Evolutionary conservation across 2,797 vertebrate species (phyloP).

Genomic region (Rhincodon typus): DNA sequence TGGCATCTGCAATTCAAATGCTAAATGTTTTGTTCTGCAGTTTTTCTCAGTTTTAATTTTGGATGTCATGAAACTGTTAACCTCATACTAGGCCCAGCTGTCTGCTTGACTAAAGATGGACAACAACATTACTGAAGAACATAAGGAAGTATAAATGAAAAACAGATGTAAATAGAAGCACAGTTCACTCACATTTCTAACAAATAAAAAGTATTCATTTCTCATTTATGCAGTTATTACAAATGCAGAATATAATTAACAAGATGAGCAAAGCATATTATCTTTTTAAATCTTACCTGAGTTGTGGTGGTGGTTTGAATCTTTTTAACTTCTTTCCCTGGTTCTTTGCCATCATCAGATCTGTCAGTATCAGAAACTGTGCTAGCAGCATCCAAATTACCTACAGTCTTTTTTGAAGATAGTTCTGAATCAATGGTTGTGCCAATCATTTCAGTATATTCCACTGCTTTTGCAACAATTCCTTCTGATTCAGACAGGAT

Average conservation of each 20-base stretch:
- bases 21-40: background rate
- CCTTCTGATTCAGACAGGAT: conserved; percentile 74
- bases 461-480: conserved; percentile 63
- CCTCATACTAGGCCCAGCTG: background rate
- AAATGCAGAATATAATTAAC: background rate
- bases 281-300: conserved; percentile 62
- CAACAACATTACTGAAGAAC: background rate
- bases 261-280: background rate
- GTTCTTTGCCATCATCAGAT: conserved; percentile 91
- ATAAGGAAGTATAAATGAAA: background rate
- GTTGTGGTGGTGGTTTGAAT: conserved; percentile 96
- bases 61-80: background rate
- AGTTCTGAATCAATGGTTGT: conserved; percentile 68
- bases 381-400: conserved; percentile 78
- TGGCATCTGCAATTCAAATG: background rate
- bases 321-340: conserved; percentile 86
- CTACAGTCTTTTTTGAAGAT: conserved; percentile 61
- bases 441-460: conserved; percentile 70
- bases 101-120: background rate
- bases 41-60: background rate
- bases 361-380: conserved; percentile 92
- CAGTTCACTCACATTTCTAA: background rate
- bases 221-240: background rate
- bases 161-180: background rate
- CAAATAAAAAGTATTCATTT: background rate